phyloP scores from a whole-genome alignment of 1,140 invertebrate genomes.

The Phymorhynchus buccinoides region DNA sequence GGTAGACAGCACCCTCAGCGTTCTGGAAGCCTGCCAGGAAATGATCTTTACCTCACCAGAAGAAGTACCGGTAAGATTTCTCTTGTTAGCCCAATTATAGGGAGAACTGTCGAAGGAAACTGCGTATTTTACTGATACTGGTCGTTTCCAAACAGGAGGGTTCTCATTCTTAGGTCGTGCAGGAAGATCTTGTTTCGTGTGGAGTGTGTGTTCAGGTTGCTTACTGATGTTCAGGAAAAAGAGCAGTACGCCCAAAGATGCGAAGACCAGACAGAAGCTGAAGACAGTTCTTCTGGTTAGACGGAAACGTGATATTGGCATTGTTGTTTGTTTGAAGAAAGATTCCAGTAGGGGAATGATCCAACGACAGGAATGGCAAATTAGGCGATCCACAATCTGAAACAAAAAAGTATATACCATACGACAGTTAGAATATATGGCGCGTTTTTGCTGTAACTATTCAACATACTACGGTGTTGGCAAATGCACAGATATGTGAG shows the following conservation, averaged over 20 bases:
- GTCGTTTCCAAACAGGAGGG: background rate
- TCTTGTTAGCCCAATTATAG: background rate
- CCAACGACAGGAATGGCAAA: background rate
- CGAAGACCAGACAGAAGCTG: background rate
- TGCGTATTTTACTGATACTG: background rate
- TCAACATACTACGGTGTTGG: too few relatives aligned
- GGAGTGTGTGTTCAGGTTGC: background rate
- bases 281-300: background rate
- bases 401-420: background rate
- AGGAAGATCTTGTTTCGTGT: too few relatives aligned
- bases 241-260: background rate
- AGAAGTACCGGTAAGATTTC: background rate
- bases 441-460: background rate
- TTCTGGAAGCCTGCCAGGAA: background rate
- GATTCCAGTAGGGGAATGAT: background rate
- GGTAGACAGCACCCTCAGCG: background rate
- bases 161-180: background rate
- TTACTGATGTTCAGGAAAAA: background rate
- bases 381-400: background rate
- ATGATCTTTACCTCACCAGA: background rate
- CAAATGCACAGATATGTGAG: too few relatives aligned
- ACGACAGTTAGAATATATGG: background rate
- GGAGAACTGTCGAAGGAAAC: background rate
- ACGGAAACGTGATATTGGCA: background rate
- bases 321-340: background rate